Conservation (phyloP, 2,113 vertebrate genomes). For the Sander lucioperca region DNA sequence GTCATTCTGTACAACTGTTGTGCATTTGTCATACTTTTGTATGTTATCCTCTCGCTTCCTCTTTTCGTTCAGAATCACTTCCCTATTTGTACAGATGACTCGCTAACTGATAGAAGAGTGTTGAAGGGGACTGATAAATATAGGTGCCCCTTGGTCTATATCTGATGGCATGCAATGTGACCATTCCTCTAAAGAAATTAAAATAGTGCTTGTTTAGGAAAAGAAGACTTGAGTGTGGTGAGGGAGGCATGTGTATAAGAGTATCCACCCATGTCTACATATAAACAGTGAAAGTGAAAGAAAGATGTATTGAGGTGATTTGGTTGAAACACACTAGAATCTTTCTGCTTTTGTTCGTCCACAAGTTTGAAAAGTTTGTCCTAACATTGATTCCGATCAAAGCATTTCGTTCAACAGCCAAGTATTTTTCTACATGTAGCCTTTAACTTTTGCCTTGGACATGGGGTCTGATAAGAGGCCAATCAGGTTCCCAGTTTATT, state of each 20-base stretch:
- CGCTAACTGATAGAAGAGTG: not conserved
- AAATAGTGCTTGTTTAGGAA: not conserved
- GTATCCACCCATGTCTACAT: not conserved
- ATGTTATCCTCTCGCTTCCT: not conserved
- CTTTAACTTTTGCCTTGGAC: not conserved
- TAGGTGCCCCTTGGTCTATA: not conserved
- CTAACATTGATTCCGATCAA: not conserved
- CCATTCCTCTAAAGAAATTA: not conserved
- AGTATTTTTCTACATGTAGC: not conserved
- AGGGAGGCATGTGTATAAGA: not conserved
- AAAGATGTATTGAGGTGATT: not conserved
- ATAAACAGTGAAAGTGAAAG: not conserved
- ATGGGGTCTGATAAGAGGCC: not conserved
- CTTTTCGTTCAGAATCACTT: slow-evolving; percentile 26
- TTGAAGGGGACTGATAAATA: slow-evolving; percentile 3
- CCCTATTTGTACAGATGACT: slow-evolving; percentile 22
- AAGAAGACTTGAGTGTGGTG: not conserved
- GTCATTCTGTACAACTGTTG: not conserved
- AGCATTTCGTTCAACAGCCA: not conserved
- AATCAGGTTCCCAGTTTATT: not conserved
- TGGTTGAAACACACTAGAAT: not conserved
- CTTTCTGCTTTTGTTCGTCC: not conserved
- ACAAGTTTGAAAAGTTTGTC: not conserved
- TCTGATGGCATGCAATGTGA: not conserved
- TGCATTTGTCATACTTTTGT: not conserved